phyloP scores from a whole-genome alignment of 2,888 invertebrate genomes.

The Phorcus lineatus region DNA sequence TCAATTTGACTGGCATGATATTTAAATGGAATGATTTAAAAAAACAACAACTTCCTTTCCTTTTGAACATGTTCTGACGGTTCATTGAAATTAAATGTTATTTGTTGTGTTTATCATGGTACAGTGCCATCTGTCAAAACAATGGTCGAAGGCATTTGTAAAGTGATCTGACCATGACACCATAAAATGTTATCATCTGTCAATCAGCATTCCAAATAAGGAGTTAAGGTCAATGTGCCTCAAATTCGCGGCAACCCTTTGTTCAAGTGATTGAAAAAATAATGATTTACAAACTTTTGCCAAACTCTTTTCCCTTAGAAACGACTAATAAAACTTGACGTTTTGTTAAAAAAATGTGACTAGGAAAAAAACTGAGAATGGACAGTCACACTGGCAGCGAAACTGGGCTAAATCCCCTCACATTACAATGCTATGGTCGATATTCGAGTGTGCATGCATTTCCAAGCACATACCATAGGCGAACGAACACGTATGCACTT shows the following conservation, averaged over 20 bases:
- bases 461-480: neutral
- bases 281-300: neutral
- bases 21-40: no score
- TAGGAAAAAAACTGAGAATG: no score
- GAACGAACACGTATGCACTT: slow-evolving; percentile 10
- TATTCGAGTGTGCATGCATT: neutral
- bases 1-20: no score
- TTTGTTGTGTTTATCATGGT: no score
- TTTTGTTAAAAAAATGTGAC: no score
- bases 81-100: no score
- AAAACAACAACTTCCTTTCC: no score
- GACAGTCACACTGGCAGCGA: neutral
- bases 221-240: slow-evolving; percentile 25
- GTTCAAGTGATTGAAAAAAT: slow-evolving; percentile 7
- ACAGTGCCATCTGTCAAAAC: neutral
- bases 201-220: slow-evolving; percentile 24
- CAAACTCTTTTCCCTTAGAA: neutral
- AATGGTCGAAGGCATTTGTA: neutral
- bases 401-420: neutral
- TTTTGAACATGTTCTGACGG: no score
- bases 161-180: slow-evolving; percentile 6
- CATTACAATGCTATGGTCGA: neutral
- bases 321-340: no score
- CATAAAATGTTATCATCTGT: slow-evolving; percentile 14
- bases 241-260: slow-evolving; percentile 22